These are phyloP conservation scores for Apamea epomidion DNA, from an alignment of 2,888 invertebrate species.

Conservation along the genomic window DNA sequence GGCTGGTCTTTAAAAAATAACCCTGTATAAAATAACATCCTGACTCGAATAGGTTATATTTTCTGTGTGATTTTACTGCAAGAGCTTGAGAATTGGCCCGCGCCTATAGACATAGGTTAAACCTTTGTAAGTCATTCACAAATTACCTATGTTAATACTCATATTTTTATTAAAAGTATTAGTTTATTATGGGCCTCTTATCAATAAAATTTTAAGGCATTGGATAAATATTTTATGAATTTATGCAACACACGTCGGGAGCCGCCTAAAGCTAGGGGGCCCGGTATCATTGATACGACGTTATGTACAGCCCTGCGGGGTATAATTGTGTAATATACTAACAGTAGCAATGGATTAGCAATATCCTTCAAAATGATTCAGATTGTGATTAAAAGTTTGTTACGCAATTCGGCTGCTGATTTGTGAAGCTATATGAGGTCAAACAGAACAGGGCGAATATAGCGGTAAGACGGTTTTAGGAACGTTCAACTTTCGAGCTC, in stretches of 20 bases:
- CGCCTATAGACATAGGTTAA: background rate
- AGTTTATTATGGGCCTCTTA: background rate
- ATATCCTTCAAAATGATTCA: background rate
- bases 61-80: background rate
- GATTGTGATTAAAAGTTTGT: background rate
- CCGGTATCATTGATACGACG: background rate
- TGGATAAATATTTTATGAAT: background rate
- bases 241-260: too few species aligned
- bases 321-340: background rate
- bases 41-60: background rate
- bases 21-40: too few species aligned
- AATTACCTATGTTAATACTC: background rate
- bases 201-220: background rate
- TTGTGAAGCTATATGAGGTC: background rate
- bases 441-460: background rate
- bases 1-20: too few species aligned
- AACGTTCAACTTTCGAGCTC: background rate
- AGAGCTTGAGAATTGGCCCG: background rate
- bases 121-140: background rate
- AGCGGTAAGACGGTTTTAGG: background rate
- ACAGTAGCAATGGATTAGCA: too few species aligned
- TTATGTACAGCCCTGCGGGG: background rate
- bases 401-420: background rate
- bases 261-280: background rate
- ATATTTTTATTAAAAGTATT: background rate